Evolutionary conservation across 2,113 vertebrate species (phyloP).

Genomic region (Clarias gariepinus): DNA sequence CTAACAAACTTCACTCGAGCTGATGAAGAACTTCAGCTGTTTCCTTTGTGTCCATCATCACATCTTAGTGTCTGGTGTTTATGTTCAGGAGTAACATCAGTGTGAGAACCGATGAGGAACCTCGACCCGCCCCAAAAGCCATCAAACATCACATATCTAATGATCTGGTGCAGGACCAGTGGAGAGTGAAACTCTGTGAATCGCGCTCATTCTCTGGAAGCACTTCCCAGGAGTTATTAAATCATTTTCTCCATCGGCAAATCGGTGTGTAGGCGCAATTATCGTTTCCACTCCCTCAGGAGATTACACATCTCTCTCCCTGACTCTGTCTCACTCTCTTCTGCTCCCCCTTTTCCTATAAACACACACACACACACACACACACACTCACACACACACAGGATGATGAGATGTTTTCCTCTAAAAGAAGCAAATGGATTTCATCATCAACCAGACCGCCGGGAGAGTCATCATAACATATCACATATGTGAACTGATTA

Average conservation of each 20-base stretch:
- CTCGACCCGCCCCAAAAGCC: background rate
- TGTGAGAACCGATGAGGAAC: background rate
- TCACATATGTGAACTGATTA: background rate
- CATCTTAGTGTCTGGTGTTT: background rate
- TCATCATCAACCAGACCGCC: background rate
- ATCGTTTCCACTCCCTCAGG: background rate
- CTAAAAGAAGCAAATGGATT: background rate
- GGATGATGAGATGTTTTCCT: too few species aligned
- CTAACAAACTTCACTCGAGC: background rate
- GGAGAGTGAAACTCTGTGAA: background rate
- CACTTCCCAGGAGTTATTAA: conserved; percentile 16
- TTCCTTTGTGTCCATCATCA: too few species aligned
- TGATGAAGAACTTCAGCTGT: background rate
- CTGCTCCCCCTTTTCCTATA: background rate
- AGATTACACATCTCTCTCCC: conserved; percentile 9
- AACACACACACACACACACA: background rate
- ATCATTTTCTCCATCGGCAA: conserved; percentile 19
- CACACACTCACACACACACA: background rate
- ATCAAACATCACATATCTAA: background rate
- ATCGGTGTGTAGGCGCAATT: background rate
- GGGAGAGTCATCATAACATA: background rate
- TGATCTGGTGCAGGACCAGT: background rate
- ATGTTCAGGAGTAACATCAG: background rate
- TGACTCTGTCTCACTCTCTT: background rate
- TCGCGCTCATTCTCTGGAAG: background rate